phyloP scores from a whole-genome alignment of 1,140 invertebrate species.

The Doryteuthis pealeii region DNA sequence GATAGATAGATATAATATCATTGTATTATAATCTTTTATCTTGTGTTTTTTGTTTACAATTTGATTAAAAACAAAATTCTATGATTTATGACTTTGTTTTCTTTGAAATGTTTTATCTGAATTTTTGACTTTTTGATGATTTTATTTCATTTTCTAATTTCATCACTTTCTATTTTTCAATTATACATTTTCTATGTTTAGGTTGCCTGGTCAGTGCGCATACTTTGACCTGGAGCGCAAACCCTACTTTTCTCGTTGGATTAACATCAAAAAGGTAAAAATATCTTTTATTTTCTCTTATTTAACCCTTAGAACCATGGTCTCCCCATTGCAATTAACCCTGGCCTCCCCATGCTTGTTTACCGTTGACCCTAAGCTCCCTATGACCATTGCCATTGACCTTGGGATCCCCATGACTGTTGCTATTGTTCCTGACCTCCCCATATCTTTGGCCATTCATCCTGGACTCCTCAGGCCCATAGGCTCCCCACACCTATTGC shows the following conservation, averaged over 20 bases:
- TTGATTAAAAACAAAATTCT: too few species aligned
- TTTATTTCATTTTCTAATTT: neutral
- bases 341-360: neutral
- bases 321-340: neutral
- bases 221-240: conserved; percentile 61
- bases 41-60: too few species aligned
- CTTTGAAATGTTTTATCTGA: too few species aligned
- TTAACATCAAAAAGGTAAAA: conserved; percentile 66
- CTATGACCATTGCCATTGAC: neutral
- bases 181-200: conserved; percentile 27
- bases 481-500: too few species aligned
- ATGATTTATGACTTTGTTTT: too few species aligned
- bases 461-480: too few species aligned
- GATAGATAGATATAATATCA: too few species aligned
- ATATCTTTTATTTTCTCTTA: neutral
- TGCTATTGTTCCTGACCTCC: too few species aligned
- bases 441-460: neutral
- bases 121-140: neutral
- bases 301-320: neutral
- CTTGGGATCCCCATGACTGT: neutral
- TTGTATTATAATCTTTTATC: too few species aligned
- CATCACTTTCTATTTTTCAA: neutral
- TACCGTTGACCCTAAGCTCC: neutral
- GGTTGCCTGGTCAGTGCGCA: conserved; percentile 65
- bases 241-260: conserved; percentile 65